Percentiles rank a stretch among this genome's conserved stretches.
Evolutionary conservation across 2,797 vertebrate species (phyloP).

Genomic region (Pangasius macronema): DNA sequence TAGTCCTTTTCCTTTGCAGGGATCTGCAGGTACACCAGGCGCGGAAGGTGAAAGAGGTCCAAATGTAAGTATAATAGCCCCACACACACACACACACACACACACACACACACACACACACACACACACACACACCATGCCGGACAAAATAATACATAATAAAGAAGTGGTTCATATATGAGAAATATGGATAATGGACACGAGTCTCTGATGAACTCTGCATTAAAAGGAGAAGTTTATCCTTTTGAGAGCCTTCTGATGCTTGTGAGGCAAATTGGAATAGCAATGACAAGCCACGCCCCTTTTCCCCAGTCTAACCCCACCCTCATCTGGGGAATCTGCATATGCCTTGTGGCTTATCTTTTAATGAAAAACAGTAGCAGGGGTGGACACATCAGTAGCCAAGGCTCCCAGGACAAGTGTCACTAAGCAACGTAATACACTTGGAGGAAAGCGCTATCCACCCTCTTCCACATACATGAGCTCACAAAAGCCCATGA

Average conservation of each 20-base stretch:
- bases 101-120: neutral
- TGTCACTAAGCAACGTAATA: neutral
- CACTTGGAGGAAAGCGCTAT: neutral
- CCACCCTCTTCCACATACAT: neutral
- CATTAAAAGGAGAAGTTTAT: neutral
- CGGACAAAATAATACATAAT: neutral
- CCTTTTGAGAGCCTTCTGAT: neutral
- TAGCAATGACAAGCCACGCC: neutral
- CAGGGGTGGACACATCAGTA: neutral
- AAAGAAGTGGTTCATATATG: neutral
- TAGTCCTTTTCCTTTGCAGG: conserved; percentile 70
- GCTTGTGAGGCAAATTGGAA: neutral
- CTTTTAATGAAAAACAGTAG: neutral
- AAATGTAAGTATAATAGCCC: conserved; percentile 75
- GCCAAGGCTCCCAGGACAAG: neutral
- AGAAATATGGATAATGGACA: neutral
- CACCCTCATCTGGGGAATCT: neutral
- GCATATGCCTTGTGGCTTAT: neutral
- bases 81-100: neutral
- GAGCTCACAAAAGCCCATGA: neutral
- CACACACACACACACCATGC: neutral
- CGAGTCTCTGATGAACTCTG: neutral
- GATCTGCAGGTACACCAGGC: conserved; percentile 83
- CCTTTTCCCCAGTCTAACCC: neutral
- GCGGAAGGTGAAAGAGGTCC: conserved; percentile 83